Conservation (phyloP, 2,888 invertebrate species). For the Hedya salicella region DNA sequence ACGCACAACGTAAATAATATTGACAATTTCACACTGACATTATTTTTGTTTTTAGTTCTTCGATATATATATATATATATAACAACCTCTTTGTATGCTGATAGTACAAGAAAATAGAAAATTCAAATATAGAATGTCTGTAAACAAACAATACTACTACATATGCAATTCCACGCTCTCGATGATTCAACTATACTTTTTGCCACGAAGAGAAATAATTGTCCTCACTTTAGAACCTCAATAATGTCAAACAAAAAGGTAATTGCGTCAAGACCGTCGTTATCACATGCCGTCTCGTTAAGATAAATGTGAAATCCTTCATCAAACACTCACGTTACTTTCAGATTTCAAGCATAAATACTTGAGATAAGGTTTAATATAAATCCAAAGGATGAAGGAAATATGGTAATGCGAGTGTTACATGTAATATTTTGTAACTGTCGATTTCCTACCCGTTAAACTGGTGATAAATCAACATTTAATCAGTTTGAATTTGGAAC, state of each 20-base stretch:
- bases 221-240: neutral
- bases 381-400: neutral
- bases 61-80: too few relatives aligned
- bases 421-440: slow-evolving; percentile 21
- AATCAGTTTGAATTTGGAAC: slow-evolving; percentile 33
- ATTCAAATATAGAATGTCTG: too few relatives aligned
- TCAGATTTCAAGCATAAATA: neutral
- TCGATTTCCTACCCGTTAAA: slow-evolving; percentile 33
- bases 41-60: too few relatives aligned
- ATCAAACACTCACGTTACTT: neutral
- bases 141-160: too few relatives aligned
- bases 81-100: too few relatives aligned
- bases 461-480: slow-evolving; percentile 35
- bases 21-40: too few relatives aligned
- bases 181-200: too few relatives aligned
- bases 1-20: too few relatives aligned
- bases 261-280: slow-evolving; percentile 18
- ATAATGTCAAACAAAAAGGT: slow-evolving; percentile 13
- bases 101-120: too few relatives aligned
- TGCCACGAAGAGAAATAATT: neutral
- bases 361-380: neutral
- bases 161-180: too few relatives aligned
- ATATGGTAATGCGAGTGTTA: slow-evolving; percentile 6
- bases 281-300: slow-evolving; percentile 25
- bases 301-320: neutral